These are phyloP conservation scores for Stegophylla sp. DNA, from an alignment of 2,888 invertebrate genomes.

Conservation along the genomic window DNA sequence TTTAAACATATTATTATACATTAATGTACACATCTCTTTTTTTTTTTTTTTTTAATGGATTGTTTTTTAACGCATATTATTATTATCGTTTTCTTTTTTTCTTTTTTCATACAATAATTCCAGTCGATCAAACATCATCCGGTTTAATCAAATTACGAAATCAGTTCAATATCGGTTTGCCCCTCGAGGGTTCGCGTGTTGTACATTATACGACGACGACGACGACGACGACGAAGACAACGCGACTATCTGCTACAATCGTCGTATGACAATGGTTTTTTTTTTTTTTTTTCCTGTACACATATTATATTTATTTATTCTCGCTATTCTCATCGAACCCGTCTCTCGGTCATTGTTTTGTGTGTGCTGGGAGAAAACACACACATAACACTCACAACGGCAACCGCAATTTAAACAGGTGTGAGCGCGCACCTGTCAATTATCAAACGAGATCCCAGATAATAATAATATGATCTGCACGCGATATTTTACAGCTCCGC, in stretches of 20 bases:
- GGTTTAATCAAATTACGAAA: slow-evolving; percentile 15
- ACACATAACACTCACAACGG: neutral
- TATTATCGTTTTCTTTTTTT: too few species aligned
- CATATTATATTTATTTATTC: neutral
- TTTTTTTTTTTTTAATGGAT: too few species aligned
- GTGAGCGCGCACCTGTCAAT: slow-evolving; percentile 58
- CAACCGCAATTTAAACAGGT: slow-evolving; percentile 54
- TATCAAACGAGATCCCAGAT: slow-evolving; percentile 46
- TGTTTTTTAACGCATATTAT: too few species aligned
- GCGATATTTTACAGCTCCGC: slow-evolving; percentile 56
- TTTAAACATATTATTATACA: too few species aligned
- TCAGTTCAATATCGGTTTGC: slow-evolving; percentile 7
- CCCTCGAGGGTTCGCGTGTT: neutral
- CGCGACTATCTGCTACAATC: slow-evolving; percentile 1
- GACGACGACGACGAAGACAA: neutral
- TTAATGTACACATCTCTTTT: too few species aligned
- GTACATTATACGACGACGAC: neutral
- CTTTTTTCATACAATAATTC: neutral
- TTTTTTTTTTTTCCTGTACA: neutral
- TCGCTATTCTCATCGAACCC: slow-evolving; percentile 23
- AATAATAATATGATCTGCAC: slow-evolving; percentile 59
- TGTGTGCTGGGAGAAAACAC: neutral
- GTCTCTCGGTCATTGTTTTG: slow-evolving; percentile 55
- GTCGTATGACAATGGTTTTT: slow-evolving; percentile 31
- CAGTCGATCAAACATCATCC: neutral